Base-by-base conservation (phyloP, 2,888 invertebrate species). In the Uropetala carovei region DNA sequence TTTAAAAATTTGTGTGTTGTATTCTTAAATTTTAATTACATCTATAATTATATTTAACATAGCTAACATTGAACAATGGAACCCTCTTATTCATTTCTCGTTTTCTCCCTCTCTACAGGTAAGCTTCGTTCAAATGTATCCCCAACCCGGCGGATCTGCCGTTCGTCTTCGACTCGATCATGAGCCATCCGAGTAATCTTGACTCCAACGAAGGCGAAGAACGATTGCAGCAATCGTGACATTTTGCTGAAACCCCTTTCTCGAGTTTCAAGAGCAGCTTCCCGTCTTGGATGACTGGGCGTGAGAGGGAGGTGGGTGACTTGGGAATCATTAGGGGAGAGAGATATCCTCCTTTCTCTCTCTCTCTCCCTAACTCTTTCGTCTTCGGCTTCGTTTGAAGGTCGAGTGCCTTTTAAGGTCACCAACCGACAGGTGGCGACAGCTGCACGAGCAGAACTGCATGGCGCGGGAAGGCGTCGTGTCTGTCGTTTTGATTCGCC, bases 381-480 rank as follows among this genome's bases (percentile, higher is more conserved):
- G 11, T 56, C 10, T 56, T 58, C 16, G 58, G 82, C 81, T 81
- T 10, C 27, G 82, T 43, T 18, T 22, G 59, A 86, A 86, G 86
- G 86, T 60, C 86, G 60, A 86, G 60, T 86, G 86, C 86, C 30
- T 86, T 86, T 60, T 86, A 86, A 86, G 86, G 86, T 86, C 86
- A 60, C 59, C 86, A 59, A 57, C 86, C 86, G 86, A 86, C 86
- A 86, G 86, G 86, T 86, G 86, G 86, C 86, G 86, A 60, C 86
- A 86, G 86, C 30, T 58, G 84, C 84, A 16, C n/a, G 22, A 30
- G 43, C 56, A n/a, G 57, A 10, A 8, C 18, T 9, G n/a, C 14
- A n/a, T 56, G 22, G 85, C 27, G 60, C 86, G 86, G 30, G 85
- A n/a, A 14, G 86, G 86, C 59, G 14, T 11, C 27, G 86, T 86